Conservation (phyloP, 2,797 vertebrate species). For the Melanotaenia parkinsoni region DNA sequence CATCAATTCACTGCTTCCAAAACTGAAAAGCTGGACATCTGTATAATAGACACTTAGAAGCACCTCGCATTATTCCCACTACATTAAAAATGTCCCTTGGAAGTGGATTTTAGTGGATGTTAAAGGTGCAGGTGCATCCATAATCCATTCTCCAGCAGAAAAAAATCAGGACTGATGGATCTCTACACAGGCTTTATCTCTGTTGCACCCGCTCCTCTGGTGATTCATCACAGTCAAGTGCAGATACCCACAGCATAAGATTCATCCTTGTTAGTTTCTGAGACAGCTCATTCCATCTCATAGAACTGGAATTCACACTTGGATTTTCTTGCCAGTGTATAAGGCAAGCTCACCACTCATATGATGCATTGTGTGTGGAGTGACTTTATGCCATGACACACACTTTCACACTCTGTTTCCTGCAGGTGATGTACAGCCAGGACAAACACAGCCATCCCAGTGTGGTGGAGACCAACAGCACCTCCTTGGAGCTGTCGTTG, state of each 20-base stretch:
- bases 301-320: constrained; percentile 2
- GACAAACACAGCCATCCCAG: constrained; percentile 89
- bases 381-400: constrained; percentile 1
- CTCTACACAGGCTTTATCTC: constrained; percentile 23
- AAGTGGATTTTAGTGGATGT: neutral
- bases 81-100: constrained; percentile 2
- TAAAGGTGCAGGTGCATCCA: constrained; percentile 1
- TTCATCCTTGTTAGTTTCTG: constrained; percentile 34
- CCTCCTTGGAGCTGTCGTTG: constrained; percentile 93
- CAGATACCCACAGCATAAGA: constrained; percentile 20
- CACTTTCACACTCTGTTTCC: constrained; percentile 18
- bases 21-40: constrained; percentile 1
- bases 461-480: constrained; percentile 94
- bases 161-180: constrained; percentile 15
- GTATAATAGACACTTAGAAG: constrained; percentile 3
- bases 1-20: neutral
- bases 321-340: constrained; percentile 14
- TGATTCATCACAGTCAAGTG: constrained; percentile 29
- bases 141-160: constrained; percentile 6
- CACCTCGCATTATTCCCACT: neutral
- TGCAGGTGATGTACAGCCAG: constrained; percentile 93
- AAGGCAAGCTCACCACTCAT: constrained; percentile 15
- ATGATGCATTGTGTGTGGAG: neutral
- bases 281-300: constrained; percentile 27
- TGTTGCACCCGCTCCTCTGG: constrained; percentile 18